A percentile compares a stretch with the other conserved stretches of the same genome.
phyloP scores from a whole-genome alignment of 2,797 vertebrate species.

The Parambassis ranga region DNA sequence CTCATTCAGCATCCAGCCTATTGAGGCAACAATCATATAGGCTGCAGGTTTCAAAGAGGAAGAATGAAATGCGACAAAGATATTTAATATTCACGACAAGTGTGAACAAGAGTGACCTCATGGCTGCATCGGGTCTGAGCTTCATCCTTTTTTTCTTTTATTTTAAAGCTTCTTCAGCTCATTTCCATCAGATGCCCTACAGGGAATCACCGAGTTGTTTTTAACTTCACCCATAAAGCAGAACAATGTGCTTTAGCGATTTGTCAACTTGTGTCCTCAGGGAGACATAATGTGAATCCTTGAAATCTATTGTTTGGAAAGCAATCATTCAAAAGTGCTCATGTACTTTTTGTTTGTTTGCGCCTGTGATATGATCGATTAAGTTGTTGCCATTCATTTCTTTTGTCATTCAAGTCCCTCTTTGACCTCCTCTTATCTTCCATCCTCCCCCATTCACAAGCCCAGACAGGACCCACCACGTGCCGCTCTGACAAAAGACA shows the following conservation, averaged over 20 bases:
- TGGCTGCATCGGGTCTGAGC: constrained; percentile 66
- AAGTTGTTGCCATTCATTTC: constrained; percentile 35
- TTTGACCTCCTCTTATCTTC: constrained; percentile 64
- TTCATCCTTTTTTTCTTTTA: constrained; percentile 45
- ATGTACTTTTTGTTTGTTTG: constrained; percentile 33
- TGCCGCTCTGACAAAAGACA: constrained; percentile 69
- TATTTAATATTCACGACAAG: constrained; percentile 72
- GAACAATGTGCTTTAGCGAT: constrained; percentile 71
- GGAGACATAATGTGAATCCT: constrained; percentile 56
- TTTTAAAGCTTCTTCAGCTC: constrained; percentile 65
- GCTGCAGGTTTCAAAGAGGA: constrained; percentile 15
- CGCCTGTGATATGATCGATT: constrained; percentile 32
- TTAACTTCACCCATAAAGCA: constrained; percentile 70
- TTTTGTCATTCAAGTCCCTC: constrained; percentile 69
- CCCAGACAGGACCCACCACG: constrained; percentile 51
- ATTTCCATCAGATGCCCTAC: constrained; percentile 68
- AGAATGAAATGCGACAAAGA: constrained; percentile 19
- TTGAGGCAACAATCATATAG: constrained; percentile 47
- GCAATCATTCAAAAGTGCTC: constrained; percentile 44
- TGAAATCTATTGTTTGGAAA: constrained; percentile 58
- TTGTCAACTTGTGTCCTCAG: constrained; percentile 72
- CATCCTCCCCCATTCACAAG: constrained; percentile 32
- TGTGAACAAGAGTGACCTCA: constrained; percentile 76
- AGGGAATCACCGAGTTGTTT: constrained; percentile 50
- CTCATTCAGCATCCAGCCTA: constrained; percentile 44